These are phyloP conservation scores for Rhabdornis inornatus DNA, from an alignment of 2,113 vertebrate species.

Conservation along the genomic window DNA sequence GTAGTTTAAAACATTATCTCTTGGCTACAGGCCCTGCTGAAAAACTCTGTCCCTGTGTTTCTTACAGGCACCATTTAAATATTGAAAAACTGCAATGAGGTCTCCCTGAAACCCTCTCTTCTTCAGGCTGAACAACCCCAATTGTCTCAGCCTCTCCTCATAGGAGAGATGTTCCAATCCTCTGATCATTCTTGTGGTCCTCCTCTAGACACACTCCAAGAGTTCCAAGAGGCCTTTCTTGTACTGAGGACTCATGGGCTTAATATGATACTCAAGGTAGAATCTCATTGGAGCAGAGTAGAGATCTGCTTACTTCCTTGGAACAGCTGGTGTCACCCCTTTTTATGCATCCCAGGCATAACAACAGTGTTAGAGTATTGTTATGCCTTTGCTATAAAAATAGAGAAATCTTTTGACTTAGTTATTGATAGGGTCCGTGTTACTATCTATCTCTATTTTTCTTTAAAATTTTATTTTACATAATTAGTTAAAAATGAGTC, in stretches of 20 bases:
- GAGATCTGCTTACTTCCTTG: not conserved
- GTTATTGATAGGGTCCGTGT: not conserved
- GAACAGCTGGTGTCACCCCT: not conserved
- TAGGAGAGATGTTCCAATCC: not conserved
- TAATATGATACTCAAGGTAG: not conserved
- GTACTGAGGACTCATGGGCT: not conserved
- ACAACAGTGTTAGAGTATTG: not conserved
- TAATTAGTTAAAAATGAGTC: not conserved
- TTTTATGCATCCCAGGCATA: too few relatives aligned
- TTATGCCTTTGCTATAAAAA: not conserved
- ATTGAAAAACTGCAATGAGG: not conserved
- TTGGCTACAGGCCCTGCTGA: too few relatives aligned
- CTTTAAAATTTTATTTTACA: not conserved
- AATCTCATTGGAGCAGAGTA: not conserved
- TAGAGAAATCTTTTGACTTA: not conserved
- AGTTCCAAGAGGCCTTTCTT: not conserved
- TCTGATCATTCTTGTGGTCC: not conserved
- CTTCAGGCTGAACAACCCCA: not conserved
- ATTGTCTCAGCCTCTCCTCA: not conserved
- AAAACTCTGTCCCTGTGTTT: not conserved
- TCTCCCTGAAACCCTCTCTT: not conserved
- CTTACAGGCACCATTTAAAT: not conserved
- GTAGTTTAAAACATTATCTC: not conserved
- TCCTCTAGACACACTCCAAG: not conserved
- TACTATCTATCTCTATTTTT: not conserved